Evolutionary conservation across 2,113 vertebrate species (phyloP), one percentile per base, ranked within the genome.

Genomic region (western clawed frog (Xenopus tropicalis)): DNA sequence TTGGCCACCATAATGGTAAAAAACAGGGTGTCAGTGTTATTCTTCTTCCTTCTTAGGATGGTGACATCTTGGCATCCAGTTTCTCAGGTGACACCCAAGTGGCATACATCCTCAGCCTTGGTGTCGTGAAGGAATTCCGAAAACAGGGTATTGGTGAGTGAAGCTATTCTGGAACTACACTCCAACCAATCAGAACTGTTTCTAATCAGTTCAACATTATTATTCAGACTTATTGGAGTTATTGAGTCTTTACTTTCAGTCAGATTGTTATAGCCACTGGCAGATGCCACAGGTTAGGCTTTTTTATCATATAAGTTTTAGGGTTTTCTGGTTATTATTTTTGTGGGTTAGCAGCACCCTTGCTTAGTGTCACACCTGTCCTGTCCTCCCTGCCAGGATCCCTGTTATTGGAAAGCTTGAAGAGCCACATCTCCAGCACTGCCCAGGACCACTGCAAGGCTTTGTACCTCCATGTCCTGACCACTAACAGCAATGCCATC

Each of bases 391-490:
- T 48, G 69, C 69, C 79, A 99, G 97, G 97, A 79, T 99, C 97
- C 0, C 89, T 99, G 52, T 85, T 99, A 89, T 91, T 99, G 71
- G 97, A 99, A 85, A 99, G 95, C 85, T 82, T 99, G 79, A 99
- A 98, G 90, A 95, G 97, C 86, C 96, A 99, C 82, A 99, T 99
- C 82, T 98, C 96, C 0, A 97, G 93, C 0, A 97, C 91, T 0
- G 94, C 96, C 70, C 97, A 98, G 83, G 97, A 98, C 83, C 97
- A 98, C 84, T 99, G 97, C 86, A 98, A 99, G 87, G 97, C 97
- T 69, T 95, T 99, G 87, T 99, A 99, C 83, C 91, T 99, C 68
- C 97, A 99, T 0, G 97, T 99, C 64, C 94, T 99, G 81, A 98
- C 96, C 85, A 98, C 96, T 75, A 99, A 99, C 89, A 96, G 85